Evolutionary conservation across 2,797 vertebrate species (phyloP).

Genomic region (Molossus alvarezi): DNA sequence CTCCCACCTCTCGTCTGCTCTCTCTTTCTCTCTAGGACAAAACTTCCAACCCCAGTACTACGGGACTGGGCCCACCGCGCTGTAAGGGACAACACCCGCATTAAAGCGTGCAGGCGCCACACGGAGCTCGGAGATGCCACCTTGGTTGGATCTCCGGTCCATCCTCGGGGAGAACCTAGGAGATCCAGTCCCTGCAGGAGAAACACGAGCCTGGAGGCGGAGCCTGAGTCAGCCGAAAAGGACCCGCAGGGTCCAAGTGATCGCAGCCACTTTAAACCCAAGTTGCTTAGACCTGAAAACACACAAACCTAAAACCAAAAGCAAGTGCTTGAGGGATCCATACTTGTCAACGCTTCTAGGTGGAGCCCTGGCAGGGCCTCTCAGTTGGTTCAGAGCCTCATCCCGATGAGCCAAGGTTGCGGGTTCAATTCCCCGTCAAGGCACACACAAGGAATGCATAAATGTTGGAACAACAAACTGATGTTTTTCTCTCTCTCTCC

Average conservation of each 20-base stretch:
- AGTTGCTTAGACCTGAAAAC: not conserved
- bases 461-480: too few relatives aligned
- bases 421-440: not conserved
- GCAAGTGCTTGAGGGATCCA: not conserved
- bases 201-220: not conserved
- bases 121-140: not conserved
- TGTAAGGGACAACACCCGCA: not conserved
- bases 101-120: fast-evolving
- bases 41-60: not conserved
- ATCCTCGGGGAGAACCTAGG: fast-evolving
- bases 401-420: not conserved
- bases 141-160: not conserved
- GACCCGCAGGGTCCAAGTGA: not conserved
- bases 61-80: not conserved
- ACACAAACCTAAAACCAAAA: not conserved
- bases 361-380: not conserved
- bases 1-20: not conserved
- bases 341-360: not conserved
- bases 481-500: too few relatives aligned
- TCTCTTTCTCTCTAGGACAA: not conserved
- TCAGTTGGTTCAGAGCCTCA: not conserved
- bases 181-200: not conserved
- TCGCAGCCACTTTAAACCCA: not conserved
- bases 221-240: not conserved
- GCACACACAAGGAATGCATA: not conserved